These are phyloP conservation scores for Schizaphis graminum DNA, from an alignment of 2,888 invertebrate species.

Conservation along the genomic window DNA sequence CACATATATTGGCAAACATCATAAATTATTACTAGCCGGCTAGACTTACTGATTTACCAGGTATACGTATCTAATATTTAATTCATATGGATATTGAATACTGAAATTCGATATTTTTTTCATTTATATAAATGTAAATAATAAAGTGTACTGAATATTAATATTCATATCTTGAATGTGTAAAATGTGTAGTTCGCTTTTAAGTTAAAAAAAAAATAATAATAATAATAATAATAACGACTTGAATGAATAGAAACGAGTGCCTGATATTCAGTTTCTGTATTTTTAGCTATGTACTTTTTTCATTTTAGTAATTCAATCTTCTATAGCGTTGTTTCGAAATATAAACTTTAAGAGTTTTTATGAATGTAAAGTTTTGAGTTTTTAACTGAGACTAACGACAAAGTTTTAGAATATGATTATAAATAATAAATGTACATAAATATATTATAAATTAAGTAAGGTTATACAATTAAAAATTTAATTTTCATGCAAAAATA, in stretches of 20 bases:
- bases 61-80: background rate
- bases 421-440: background rate
- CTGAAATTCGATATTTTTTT: background rate
- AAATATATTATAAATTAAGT: background rate
- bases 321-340: background rate
- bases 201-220: background rate
- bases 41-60: background rate
- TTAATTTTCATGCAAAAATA: background rate
- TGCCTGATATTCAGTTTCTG: background rate
- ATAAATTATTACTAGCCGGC: background rate
- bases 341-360: constrained; percentile 13
- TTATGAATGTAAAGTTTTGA: constrained; percentile 17
- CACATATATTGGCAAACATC: background rate
- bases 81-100: background rate
- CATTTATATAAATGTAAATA: background rate
- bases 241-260: background rate
- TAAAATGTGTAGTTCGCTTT: background rate
- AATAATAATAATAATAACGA: background rate
- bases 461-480: background rate
- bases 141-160: background rate
- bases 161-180: background rate
- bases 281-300: background rate
- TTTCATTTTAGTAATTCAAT: background rate
- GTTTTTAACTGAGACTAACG: background rate
- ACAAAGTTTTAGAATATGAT: constrained; percentile 25